phyloP scores from a whole-genome alignment of 1,140 invertebrate species.

The Triops longicaudatus region DNA sequence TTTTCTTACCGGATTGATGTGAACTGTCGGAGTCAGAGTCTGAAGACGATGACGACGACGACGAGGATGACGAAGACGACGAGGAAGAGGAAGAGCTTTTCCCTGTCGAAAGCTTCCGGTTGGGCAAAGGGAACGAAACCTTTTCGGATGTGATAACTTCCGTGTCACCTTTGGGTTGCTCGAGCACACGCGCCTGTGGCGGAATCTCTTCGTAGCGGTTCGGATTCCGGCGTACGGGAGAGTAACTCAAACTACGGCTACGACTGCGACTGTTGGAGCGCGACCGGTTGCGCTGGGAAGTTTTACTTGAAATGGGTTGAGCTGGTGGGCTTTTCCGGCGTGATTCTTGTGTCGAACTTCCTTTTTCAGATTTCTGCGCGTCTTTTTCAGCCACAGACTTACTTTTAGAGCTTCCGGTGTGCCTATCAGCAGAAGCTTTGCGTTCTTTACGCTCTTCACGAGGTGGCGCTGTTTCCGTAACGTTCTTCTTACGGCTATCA shows the following conservation, averaged over 20 bases:
- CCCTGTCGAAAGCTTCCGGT: background rate
- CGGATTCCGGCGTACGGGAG: conserved; percentile 51
- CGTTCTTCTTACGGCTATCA: background rate
- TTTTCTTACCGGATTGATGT: background rate
- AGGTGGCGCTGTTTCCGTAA: background rate
- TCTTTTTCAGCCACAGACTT: background rate
- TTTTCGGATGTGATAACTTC: background rate
- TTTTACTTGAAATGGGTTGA: background rate
- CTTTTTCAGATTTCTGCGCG: background rate
- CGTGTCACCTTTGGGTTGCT: background rate
- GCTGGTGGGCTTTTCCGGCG: background rate
- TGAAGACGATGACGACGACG: conserved; percentile 25
- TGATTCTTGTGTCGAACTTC: background rate
- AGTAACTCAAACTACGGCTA: conserved; percentile 54
- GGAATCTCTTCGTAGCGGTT: conserved; percentile 53
- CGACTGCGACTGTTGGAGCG: conserved; percentile 35
- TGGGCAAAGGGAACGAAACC: background rate
- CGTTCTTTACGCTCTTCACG: background rate
- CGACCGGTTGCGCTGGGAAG: background rate
- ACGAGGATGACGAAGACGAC: conserved; percentile 28
- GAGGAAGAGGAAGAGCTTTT: conserved; percentile 21
- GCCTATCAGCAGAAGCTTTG: background rate
- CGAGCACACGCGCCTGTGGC: conserved; percentile 29
- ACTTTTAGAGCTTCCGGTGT: background rate
- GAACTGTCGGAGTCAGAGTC: background rate